Evolutionary conservation across 1,140 invertebrate species (phyloP), one percentile per base, ranked within the genome.

Genomic region (Glossosoma conforme): DNA sequence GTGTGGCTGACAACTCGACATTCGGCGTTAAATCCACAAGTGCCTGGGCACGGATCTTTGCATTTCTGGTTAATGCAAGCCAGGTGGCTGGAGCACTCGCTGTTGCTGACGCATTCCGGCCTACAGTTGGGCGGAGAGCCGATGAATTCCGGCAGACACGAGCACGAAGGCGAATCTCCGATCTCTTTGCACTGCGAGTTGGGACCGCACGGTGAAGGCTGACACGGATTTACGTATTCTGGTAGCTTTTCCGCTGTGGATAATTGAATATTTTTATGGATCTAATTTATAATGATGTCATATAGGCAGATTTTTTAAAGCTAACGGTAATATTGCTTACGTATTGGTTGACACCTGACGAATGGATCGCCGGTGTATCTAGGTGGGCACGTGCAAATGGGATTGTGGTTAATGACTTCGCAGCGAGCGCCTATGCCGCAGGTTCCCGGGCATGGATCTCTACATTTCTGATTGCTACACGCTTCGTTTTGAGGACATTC

Each of bases 131-230:
- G 86, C 13, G 88, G 83, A 1, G 78, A 68, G 35, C 88, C 88
- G 18, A 82, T 76, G 61, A 82, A 88, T 44, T 80, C 77, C n/a
- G 74, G 66, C 37, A 82, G 64, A 66, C 88, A 91, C 11, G 80
- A 80, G 61, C 87, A 89, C 0, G 83, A 77, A 1, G 85, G 81
- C 19, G 73, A 75, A 45, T 83, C 75, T 3, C 79, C 80, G 13
- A 74, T 68, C 24, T 78, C 73, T 67, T 75, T 79, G 56, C 87
- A 89, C 61, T 83, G 75, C 4, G 85, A 79, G 68, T 87, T 81
- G 2, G 85, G 80, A n/a, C 85, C 86, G 70, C 87, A 89, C 6
- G 86, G 86, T 4, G 83, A 84, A 30, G 85, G 85, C 54, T 79
- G 72, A 61, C 86, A 88, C 3, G 83, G 83, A 68, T 86, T 78